Conservation (phyloP, 1,140 invertebrate genomes). For the Aleiodes sp. region DNA sequence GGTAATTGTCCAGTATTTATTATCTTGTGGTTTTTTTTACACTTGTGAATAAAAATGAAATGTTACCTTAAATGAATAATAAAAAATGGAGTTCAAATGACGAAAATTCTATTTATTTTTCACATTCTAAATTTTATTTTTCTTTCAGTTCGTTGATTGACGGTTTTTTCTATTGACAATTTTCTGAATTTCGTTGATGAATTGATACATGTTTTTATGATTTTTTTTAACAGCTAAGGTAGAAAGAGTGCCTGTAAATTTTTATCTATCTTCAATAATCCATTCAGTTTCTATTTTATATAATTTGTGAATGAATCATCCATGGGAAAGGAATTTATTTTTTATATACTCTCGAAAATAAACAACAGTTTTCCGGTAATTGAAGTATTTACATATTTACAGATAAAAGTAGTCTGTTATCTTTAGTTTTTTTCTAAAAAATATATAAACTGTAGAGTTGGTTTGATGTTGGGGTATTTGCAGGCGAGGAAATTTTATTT, state of each 20-base stretch:
- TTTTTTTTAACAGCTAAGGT: no score
- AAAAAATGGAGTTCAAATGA: conserved; percentile 34
- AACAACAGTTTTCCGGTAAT: neutral
- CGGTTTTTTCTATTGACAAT: no score
- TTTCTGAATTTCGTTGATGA: no score
- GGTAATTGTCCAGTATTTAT: conserved; percentile 50
- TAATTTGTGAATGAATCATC: conserved; percentile 37
- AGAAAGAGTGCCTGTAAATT: no score
- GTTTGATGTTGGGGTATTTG: neutral
- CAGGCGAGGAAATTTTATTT: neutral
- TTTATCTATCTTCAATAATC: no score
- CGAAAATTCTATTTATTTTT: conserved; percentile 1
- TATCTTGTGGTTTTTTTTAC: conserved; percentile 46
- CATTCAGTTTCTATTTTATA: no score
- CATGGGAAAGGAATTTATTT: neutral
- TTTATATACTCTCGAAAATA: conserved; percentile 16
- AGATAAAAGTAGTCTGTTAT: conserved; percentile 34
- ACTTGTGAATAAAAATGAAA: conserved; percentile 46
- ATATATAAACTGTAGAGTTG: neutral
- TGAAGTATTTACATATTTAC: conserved; percentile 51
- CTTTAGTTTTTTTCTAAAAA: neutral
- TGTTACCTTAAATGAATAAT: conserved; percentile 37
- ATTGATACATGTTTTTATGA: no score
- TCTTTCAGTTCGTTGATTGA: neutral
- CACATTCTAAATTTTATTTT: conserved; percentile 22